phyloP scores from a whole-genome alignment of 2,113 vertebrate genomes.

The Chunga burmeisteri region DNA sequence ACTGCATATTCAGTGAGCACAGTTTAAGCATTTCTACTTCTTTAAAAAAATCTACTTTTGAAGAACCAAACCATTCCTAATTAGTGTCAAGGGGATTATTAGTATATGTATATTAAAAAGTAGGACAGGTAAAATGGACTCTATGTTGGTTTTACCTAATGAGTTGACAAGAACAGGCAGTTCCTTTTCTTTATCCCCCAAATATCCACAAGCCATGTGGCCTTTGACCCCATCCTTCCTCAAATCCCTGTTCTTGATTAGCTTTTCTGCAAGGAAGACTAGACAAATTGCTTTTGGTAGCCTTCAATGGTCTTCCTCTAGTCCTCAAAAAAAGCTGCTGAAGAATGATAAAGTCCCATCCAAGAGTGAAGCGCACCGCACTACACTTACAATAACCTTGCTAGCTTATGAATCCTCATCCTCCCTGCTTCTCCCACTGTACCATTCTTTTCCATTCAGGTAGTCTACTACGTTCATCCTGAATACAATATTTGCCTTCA shows the following conservation, averaged over 20 bases:
- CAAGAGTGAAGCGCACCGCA: background rate
- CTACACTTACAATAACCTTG: background rate
- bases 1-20: background rate
- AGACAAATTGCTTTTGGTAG: background rate
- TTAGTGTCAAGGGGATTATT: background rate
- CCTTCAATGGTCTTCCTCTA: background rate
- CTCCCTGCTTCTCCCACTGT: background rate
- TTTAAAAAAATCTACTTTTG: background rate
- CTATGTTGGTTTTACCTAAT: background rate
- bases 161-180: background rate
- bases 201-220: background rate
- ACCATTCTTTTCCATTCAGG: background rate
- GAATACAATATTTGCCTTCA: background rate
- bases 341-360: background rate
- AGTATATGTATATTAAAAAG: background rate
- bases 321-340: background rate
- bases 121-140: background rate
- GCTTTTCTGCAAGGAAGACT: background rate
- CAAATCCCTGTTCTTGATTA: background rate
- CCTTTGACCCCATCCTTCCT: background rate
- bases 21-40: background rate
- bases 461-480: fast-evolving
- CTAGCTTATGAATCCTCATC: background rate
- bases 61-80: background rate
- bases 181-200: background rate